Percentiles rank a stretch among this genome's conserved stretches.
Conservation (phyloP, 1,140 invertebrate genomes). For the Gryon sp. region DNA sequence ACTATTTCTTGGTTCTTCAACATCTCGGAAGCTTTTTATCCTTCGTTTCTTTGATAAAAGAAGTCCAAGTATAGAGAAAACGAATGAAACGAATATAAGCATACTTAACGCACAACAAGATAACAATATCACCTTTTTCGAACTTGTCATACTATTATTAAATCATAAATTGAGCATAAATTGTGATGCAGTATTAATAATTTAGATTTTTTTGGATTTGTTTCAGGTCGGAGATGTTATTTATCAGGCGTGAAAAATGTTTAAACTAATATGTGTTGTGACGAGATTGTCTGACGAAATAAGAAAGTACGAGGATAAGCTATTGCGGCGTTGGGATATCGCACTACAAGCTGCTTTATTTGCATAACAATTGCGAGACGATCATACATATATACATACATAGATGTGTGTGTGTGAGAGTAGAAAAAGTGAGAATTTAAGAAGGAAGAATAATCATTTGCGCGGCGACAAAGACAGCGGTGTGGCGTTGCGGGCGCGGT, state of each 20-base stretch:
- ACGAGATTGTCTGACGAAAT: conserved; percentile 40
- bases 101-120: too few relatives aligned
- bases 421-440: conserved; percentile 49
- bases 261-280: conserved; percentile 34
- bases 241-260: conserved; percentile 46
- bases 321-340: conserved; percentile 21
- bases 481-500: conserved; percentile 60
- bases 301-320: conserved; percentile 53
- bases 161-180: neutral
- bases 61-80: too few relatives aligned
- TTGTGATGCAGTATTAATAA: too few relatives aligned
- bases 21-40: too few relatives aligned
- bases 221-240: conserved; percentile 11
- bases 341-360: conserved; percentile 44
- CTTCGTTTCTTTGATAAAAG: too few relatives aligned
- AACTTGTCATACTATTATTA: too few relatives aligned
- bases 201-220: conserved; percentile 21
- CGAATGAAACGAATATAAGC: too few relatives aligned
- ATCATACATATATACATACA: too few relatives aligned
- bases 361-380: conserved; percentile 64
- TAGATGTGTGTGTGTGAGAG: too few relatives aligned
- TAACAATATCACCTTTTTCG: too few relatives aligned
- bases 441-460: conserved; percentile 46
- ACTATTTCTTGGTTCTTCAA: too few relatives aligned
- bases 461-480: conserved; percentile 53